These are phyloP conservation scores for Gymnodraco acuticeps DNA, from an alignment of 2,797 vertebrate genomes.

Conservation along the genomic window DNA sequence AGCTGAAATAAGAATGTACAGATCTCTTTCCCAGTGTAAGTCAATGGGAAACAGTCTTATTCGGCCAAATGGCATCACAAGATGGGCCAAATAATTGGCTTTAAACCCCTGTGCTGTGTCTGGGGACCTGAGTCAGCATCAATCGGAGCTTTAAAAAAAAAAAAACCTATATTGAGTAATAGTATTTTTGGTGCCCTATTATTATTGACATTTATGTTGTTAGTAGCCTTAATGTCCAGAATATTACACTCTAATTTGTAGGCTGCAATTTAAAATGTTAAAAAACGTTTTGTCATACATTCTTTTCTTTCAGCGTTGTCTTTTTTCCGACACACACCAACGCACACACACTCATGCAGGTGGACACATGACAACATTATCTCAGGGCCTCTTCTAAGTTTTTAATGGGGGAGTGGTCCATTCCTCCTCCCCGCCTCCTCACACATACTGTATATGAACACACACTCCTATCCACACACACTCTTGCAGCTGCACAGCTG, in stretches of 20 bases:
- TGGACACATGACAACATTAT: slow-evolving; percentile 41
- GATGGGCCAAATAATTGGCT: no score
- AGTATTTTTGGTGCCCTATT: neutral
- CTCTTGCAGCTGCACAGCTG: slow-evolving; percentile 78
- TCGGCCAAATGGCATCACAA: no score
- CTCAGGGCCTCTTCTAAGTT: slow-evolving; percentile 43
- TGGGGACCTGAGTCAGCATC: no score
- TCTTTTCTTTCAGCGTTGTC: neutral
- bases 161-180: no score
- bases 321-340: slow-evolving; percentile 15
- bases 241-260: neutral
- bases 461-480: slow-evolving; percentile 27
- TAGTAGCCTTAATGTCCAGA: neutral
- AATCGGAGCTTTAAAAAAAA: no score
- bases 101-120: no score
- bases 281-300: neutral
- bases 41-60: no score
- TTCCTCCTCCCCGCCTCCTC: slow-evolving; percentile 27
- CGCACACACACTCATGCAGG: slow-evolving; percentile 33
- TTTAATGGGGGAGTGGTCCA: slow-evolving; percentile 60
- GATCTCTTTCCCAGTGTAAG: no score
- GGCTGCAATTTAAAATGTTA: no score
- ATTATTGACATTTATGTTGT: neutral
- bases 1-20: no score
- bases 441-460: slow-evolving; percentile 45